A percentile compares a stretch with the other conserved stretches of the same genome.
These are phyloP conservation scores for Neodiprion fabricii DNA, from an alignment of 1,140 invertebrate species.

Conservation along the genomic window DNA sequence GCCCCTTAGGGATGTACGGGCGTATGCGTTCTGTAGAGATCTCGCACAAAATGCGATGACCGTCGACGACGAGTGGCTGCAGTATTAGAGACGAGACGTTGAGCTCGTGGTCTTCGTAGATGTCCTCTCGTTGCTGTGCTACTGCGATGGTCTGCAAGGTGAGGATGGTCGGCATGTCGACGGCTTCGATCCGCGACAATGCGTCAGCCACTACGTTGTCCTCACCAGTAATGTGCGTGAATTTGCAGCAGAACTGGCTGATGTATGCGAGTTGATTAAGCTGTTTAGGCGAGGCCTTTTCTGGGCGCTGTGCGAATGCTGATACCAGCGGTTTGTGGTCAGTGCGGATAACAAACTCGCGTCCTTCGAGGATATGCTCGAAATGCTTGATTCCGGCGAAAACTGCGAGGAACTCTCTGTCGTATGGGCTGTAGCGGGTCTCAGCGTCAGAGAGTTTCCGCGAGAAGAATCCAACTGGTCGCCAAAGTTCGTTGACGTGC, in stretches of 20 bases:
- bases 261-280: slow-evolving; percentile 13
- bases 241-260: slow-evolving; percentile 42
- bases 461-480: slow-evolving; percentile 37
- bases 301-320: slow-evolving; percentile 38
- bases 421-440: slow-evolving; percentile 27
- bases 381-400: slow-evolving; percentile 32
- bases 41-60: slow-evolving; percentile 25
- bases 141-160: slow-evolving; percentile 16
- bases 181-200: slow-evolving; percentile 26
- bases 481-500: slow-evolving; percentile 8
- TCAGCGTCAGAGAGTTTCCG: slow-evolving; percentile 28
- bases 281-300: slow-evolving; percentile 43
- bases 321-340: slow-evolving; percentile 50
- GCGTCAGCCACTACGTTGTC: slow-evolving; percentile 37
- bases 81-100: slow-evolving; percentile 18
- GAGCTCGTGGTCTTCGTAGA: slow-evolving; percentile 7
- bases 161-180: not conserved
- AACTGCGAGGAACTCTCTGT: slow-evolving; percentile 42
- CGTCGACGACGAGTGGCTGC: not conserved
- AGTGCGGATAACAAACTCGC: slow-evolving; percentile 40
- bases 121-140: slow-evolving; percentile 14
- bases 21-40: slow-evolving; percentile 26
- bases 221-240: slow-evolving; percentile 42
- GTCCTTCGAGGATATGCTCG: slow-evolving; percentile 28
- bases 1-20: slow-evolving; percentile 32